Base-by-base conservation (phyloP, 2,113 vertebrate species). In the Solenodon paradoxus region DNA sequence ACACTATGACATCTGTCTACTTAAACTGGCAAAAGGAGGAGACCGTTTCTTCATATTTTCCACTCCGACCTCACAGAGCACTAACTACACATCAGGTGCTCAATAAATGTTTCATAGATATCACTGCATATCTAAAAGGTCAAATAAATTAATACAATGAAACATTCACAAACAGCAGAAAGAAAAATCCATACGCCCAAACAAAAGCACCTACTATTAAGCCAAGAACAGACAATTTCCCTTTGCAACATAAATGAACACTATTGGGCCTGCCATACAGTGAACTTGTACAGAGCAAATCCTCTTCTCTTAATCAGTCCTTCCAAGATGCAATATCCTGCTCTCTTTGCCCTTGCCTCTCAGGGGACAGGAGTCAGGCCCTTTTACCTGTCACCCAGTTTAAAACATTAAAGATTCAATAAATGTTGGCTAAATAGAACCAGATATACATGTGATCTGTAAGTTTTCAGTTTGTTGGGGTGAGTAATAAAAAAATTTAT, bases 121-220 rank as follows among this genome's bases (percentile, higher is more conserved):
- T 57, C 68, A 51, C 9, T 49, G 2, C 24, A 84, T 40, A 92
- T 80, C 63, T 75, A 59, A 78, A 84, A 79, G n/a, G 17, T 77
- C 84, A 96, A 88, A 69, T 57, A 92, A 78, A 61, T 79, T 45
- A 95, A 75, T 49, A 12, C 75, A 88, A 80, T 22, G 42, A 92
- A 61, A 64, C 77, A 93, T 19, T 63, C 51, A 64, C 12, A 80
- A 71, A 22, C 6, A 78, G 20, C 45, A 71, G 30, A 74, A 94
- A 80, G 15, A 87, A 89, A 88, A 85, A 26, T 68, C 7, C 38
- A 7, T 49, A n/a, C 7, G 30, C 66, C 42, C 26, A 86, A 75
- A 69, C 40, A 26, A 55, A 0, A 92, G 19, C 7, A 5, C 26
- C 35, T 88, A 12, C n/a, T 83, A 69, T 19, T 26, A 15, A 72